Evolutionary conservation across 2,888 invertebrate genomes (phyloP).

Genomic region (Netelia melanura): DNA sequence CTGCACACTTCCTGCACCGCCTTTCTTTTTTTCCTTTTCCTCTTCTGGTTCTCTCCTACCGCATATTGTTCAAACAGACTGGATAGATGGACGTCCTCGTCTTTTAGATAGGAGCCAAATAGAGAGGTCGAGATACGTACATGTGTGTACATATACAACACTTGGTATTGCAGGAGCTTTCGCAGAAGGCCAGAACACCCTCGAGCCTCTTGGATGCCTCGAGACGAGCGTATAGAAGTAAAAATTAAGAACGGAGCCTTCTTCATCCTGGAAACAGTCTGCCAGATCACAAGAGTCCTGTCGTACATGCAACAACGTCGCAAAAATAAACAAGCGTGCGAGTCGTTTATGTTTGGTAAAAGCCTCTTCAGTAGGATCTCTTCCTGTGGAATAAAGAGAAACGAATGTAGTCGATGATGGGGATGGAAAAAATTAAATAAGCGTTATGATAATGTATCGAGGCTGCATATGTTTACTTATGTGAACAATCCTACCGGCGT

Average conservation of each 20-base stretch:
- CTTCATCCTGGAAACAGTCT: slow-evolving; percentile 31
- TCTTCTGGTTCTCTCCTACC: background rate
- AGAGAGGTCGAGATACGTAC: slow-evolving; percentile 10
- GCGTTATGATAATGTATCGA: slow-evolving; percentile 32
- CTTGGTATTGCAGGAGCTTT: slow-evolving; percentile 25
- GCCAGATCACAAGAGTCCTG: slow-evolving; percentile 41
- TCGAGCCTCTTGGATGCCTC: slow-evolving; percentile 17
- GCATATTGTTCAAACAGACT: slow-evolving; percentile 65
- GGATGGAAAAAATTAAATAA: slow-evolving; percentile 27
- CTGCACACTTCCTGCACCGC: slow-evolving; percentile 63
- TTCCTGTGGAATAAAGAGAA: slow-evolving; percentile 14
- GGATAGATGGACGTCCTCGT: slow-evolving; percentile 1
- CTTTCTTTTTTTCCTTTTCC: slow-evolving; percentile 36
- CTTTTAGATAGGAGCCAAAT: slow-evolving; percentile 14
- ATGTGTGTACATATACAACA: background rate
- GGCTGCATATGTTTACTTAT: slow-evolving; percentile 46
- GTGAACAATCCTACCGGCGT: slow-evolving; percentile 6
- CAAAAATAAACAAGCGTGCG: slow-evolving; percentile 61
- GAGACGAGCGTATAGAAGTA: slow-evolving; percentile 3
- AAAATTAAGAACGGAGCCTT: slow-evolving; percentile 16
- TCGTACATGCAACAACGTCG: slow-evolving; percentile 19
- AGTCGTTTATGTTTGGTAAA: slow-evolving; percentile 46
- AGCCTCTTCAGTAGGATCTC: slow-evolving; percentile 18
- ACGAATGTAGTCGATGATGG: slow-evolving; percentile 15
- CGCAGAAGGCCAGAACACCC: slow-evolving; percentile 44